Percentiles rank a stretch among this genome's conserved stretches.
phyloP scores from a whole-genome alignment of 2,113 vertebrate species.

The Elachura formosa region DNA sequence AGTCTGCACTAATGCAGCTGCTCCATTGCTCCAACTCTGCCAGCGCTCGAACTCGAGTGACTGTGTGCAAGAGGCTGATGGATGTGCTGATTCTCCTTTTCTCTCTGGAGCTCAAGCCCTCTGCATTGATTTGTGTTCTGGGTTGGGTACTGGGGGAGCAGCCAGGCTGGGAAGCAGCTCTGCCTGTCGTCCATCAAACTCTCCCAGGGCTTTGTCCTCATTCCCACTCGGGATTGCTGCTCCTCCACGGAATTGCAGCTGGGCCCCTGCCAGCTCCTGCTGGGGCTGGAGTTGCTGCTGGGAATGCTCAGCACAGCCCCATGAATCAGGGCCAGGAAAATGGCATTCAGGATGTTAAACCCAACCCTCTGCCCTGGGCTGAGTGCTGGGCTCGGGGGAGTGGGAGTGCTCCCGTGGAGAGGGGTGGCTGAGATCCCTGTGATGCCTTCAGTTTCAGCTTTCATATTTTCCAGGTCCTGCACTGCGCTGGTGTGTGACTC shows the following conservation, averaged over 20 bases:
- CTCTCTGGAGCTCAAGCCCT: constrained; percentile 38
- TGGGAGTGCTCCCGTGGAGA: not conserved
- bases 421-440: not conserved
- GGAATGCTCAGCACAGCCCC: not conserved
- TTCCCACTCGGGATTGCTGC: constrained; percentile 41
- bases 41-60: fast-evolving
- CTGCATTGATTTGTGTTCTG: constrained; percentile 71
- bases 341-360: fast-evolving
- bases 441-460: not conserved
- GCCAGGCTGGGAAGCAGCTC: constrained; percentile 32
- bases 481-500: not conserved
- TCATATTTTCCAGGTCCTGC: not conserved
- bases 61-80: constrained; percentile 41
- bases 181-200: constrained; percentile 62
- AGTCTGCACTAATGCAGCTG: not conserved
- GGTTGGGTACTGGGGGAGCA: constrained; percentile 54
- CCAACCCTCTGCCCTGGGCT: not conserved
- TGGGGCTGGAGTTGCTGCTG: not conserved
- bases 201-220: constrained; percentile 64
- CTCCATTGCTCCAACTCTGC: not conserved
- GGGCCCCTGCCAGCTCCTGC: not conserved
- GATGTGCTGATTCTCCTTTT: constrained; percentile 58
- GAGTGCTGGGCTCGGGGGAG: not conserved
- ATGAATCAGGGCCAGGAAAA: not conserved
- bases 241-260: not conserved